Evolutionary conservation across 2,888 invertebrate species (phyloP), one percentile per base, ranked within the genome.

Genomic region (Sisyra nigra): DNA sequence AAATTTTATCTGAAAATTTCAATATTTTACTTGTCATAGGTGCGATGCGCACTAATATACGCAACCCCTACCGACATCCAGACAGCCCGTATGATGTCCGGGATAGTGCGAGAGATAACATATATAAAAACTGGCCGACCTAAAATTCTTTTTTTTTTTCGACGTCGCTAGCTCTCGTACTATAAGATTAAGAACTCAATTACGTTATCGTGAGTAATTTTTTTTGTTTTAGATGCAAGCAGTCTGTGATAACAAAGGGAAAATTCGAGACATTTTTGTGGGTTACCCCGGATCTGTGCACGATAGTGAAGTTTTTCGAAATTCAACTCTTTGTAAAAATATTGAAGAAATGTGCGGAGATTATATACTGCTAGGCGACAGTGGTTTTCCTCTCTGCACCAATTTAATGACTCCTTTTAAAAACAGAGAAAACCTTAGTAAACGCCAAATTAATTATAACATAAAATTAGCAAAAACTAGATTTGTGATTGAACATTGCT

Each of bases 261-360:
- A 11, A 35, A 10, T 35, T 11, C 8, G 7, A 35, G 11, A 11
- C 11, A 11, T 35, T 7, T 35, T 35, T 11, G 11, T 35, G 7
- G 35, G 35, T 10, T 35, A 10, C 35, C 35, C 35, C 11, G 35
- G 35, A 9, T 35, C 35, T 9, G 35, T 35, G 7, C 35, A 35
- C 11, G 35, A 35, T 11, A 11, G 9, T 7, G 10, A 13, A 35
- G 35, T 35, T 7, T 11, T 35, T 7, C 8, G 13, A 35, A 11
- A 35, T 10, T 35, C 35, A 10, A 9, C 35, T 10, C 8, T 35
- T 10, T 35, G 7, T 11, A 7, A 8, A 10, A 11, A 35, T 10
- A 8, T 35, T 10, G 35, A 7, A 8, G 13, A 35, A 10, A 11
- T 10, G 8, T 35, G 35, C 13, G 9, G 11, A 11, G 35, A 11